Evolutionary conservation across 2,888 invertebrate species (phyloP).

Genomic region (Tortrix viridana): DNA sequence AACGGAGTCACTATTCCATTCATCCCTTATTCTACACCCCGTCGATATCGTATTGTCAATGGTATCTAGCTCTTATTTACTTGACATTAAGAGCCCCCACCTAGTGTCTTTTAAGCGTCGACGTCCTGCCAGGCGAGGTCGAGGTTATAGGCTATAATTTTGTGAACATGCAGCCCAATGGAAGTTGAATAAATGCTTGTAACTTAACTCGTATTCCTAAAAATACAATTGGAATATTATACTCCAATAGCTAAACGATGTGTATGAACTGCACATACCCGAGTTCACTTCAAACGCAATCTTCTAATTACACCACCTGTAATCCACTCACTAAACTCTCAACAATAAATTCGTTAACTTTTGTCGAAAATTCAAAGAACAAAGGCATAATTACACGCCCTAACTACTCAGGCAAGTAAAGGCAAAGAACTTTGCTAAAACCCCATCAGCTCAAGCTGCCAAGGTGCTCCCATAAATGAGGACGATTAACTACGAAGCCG

Average conservation of each 20-base stretch:
- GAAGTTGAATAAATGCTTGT: no score
- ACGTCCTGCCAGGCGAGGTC: no score
- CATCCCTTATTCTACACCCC: no score
- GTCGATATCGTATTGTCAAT: no score
- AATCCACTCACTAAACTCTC: constrained; percentile 14
- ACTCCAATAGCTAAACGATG: not conserved
- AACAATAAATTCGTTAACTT: constrained; percentile 31
- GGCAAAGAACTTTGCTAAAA: constrained; percentile 61
- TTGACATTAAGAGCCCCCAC: no score
- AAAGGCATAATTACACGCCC: constrained; percentile 32
- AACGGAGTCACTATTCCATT: no score
- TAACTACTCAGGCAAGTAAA: constrained; percentile 39
- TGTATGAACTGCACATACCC: not conserved
- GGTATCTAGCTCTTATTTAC: no score
- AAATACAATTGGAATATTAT: not conserved
- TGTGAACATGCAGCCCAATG: no score
- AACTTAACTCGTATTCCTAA: no score
- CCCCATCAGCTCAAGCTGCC: constrained; percentile 58
- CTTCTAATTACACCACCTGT: constrained; percentile 21
- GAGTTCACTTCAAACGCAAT: constrained; percentile 1
- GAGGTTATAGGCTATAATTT: no score
- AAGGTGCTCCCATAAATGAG: constrained; percentile 70
- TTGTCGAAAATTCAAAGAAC: constrained; percentile 27
- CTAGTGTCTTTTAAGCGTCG: no score
- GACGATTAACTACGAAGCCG: constrained; percentile 76